Evolutionary conservation across 2,888 invertebrate genomes (phyloP).

Genomic region (Noctua fimbriata): DNA sequence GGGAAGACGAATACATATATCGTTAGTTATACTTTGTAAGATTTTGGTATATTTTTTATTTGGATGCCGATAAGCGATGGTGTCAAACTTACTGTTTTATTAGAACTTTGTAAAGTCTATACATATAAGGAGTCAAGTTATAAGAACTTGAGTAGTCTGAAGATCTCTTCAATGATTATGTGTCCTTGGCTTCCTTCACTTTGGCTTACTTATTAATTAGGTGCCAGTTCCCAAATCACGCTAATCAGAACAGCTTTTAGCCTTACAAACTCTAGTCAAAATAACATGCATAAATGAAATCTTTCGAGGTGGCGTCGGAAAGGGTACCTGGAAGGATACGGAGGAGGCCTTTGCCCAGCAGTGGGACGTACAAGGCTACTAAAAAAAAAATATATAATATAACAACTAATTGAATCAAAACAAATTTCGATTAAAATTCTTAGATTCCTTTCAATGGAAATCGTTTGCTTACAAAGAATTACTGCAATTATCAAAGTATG

Average conservation of each 20-base stretch:
- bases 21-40: background rate
- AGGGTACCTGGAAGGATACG: background rate
- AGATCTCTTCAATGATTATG: background rate
- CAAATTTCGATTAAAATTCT: slow-evolving; percentile 13
- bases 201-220: background rate
- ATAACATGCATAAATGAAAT: background rate
- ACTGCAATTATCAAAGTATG: slow-evolving; percentile 32
- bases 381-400: no score
- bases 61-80: background rate
- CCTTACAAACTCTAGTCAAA: background rate
- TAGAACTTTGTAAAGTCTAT: no score
- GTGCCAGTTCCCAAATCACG: background rate
- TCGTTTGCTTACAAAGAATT: slow-evolving; percentile 16
- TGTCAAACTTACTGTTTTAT: background rate
- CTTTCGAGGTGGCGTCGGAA: no score
- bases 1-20: background rate
- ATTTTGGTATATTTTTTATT: background rate
- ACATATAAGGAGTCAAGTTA: background rate
- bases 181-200: background rate
- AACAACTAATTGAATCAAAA: background rate
- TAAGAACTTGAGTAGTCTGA: background rate
- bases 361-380: no score
- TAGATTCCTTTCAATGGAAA: slow-evolving; percentile 25
- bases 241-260: background rate
- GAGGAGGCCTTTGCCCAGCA: background rate